Evolutionary conservation across 2,888 invertebrate species (phyloP).

Genomic region (Apodemia mormo): DNA sequence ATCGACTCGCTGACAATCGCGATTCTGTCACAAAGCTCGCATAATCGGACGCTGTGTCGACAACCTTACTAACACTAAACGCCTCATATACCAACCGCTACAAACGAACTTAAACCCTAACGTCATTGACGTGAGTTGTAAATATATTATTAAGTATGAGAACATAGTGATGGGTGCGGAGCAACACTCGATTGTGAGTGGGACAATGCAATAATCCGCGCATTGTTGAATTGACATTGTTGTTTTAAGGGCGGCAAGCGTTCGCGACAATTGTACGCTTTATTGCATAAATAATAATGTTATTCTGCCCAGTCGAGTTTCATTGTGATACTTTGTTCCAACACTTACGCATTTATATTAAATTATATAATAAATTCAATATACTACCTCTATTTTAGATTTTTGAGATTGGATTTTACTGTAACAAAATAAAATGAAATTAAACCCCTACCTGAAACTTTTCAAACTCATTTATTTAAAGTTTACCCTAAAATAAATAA

Average conservation of each 20-base stretch:
- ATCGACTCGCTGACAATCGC: constrained; percentile 80
- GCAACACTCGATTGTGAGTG: constrained; percentile 71
- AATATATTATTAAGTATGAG: constrained; percentile 21
- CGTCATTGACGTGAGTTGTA: constrained; percentile 9
- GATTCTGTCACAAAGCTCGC: constrained; percentile 78
- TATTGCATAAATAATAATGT: constrained; percentile 82
- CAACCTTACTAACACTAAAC: constrained; percentile 50
- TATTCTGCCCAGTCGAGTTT: constrained; percentile 70
- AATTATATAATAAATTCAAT: constrained; percentile 33
- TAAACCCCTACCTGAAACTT: too few species aligned
- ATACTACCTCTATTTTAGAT: background rate
- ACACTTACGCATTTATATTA: constrained; percentile 44
- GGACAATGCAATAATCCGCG: constrained; percentile 82
- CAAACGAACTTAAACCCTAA: constrained; percentile 36
- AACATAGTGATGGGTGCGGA: constrained; percentile 58
- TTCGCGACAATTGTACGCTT: constrained; percentile 76
- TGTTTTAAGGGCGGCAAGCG: constrained; percentile 79
- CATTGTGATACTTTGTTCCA: constrained; percentile 66
- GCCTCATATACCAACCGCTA: constrained; percentile 45
- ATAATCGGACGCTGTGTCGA: constrained; percentile 76
- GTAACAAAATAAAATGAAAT: background rate
- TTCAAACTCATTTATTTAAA: too few species aligned
- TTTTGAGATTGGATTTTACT: background rate
- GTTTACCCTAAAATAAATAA: too few species aligned
- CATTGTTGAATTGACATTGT: constrained; percentile 81